A percentile compares a stretch with the other conserved stretches of the same genome.
Conservation (phyloP, 2,113 vertebrate genomes). For the Cryptoleucopteryx plumbea region DNA sequence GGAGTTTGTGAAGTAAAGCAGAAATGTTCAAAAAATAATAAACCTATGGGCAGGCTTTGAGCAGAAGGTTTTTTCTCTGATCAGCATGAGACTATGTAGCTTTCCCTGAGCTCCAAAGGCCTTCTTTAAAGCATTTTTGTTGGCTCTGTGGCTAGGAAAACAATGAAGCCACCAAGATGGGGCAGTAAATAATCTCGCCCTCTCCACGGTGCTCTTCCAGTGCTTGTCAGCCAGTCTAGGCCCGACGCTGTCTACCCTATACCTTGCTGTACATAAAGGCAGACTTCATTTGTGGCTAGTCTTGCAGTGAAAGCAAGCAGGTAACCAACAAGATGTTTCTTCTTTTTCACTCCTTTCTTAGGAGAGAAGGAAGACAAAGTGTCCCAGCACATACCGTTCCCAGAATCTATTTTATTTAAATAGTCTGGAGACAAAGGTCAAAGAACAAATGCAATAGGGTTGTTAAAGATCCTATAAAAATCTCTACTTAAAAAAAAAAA, state of each 20-base stretch:
- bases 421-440: neutral
- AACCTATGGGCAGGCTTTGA: neutral
- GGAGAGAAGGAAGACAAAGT: neutral
- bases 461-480: neutral
- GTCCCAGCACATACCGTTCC: neutral
- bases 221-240: neutral
- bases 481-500: neutral
- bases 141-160: neutral
- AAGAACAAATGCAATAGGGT: neutral
- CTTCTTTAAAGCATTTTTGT: neutral
- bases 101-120: neutral
- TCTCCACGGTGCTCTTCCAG: neutral
- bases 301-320: neutral
- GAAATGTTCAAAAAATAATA: neutral
- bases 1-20: neutral
- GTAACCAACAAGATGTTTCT: neutral
- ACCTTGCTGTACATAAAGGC: neutral
- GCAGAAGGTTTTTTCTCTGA: neutral
- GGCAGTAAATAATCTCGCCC: neutral
- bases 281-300: neutral
- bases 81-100: neutral
- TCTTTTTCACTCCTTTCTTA: neutral
- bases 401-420: neutral
- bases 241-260: no score
- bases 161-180: neutral